Base-by-base conservation (phyloP, 1,140 invertebrate genomes). In the Drosophila setifemur region DNA sequence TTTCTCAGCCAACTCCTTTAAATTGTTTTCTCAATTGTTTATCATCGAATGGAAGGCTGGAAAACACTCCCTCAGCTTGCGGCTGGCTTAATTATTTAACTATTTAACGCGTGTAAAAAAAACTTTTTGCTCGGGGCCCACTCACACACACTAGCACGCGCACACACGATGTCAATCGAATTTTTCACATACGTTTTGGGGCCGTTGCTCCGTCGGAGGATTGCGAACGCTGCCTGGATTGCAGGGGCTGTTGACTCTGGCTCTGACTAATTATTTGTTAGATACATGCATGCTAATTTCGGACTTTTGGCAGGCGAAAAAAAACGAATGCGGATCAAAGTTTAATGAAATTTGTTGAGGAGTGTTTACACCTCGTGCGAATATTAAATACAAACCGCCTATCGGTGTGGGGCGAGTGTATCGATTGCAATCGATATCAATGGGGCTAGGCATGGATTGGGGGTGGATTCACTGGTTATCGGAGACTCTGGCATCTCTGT, bases 81-180 rank as follows among this genome's bases (percentile, higher is more conserved):
- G 58, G 28, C 44, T 52, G 44, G 55, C 58, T 60, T 28, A 63
- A 61, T 57, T 66, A 54, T 69, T 86, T 70, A 76, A 86, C 42
- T 73, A 21, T 86, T 86, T 64, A 48, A 72, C 69, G 60, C 71
- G 64, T 67, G 83, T 68, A 68, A 58, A 73, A 72, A 68, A 58
- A 73, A 72, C 57, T 86, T 86, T 81, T 86, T 81, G 77, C 77
- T 72, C 76, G 61, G 55, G 58, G 77, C 48, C 55, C 58, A 69
- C 77, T 42, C 71, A 55, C 50, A 49, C 66, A 75, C 73, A 63
- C 42, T 47, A 55, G 72, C 64, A 69, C 53, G 31, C 35, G 74
- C 63, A 58, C 63, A 77, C 67, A 73, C 58, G 54, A 61, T n/a
- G 11, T 77, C 21, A 68, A 67, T 83, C 37, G 9, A 78, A 68